Evolutionary conservation across 2,888 invertebrate genomes (phyloP), one percentile per base, ranked within the genome.

Genomic region (Caenorhabditis virilis): DNA sequence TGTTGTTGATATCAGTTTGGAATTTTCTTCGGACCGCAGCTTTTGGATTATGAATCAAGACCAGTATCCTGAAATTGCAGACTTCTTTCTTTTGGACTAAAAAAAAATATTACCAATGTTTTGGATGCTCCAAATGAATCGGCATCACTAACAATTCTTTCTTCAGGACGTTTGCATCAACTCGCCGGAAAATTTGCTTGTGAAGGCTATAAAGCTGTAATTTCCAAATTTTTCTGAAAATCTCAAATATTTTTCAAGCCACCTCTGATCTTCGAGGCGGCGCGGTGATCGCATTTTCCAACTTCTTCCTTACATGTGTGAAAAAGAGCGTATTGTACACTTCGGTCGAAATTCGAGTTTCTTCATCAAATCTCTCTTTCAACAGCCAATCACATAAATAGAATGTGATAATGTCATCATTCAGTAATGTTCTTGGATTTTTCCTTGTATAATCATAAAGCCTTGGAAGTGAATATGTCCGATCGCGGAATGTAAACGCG

Each of bases 101-200:
- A n/a, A n/a, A n/a, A n/a, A n/a, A n/a, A n/a, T n/a, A n/a, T n/a
- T n/a, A n/a, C 58, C 59, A 60, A 27, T 60, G 60, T 23, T 60
- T 60, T 5, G 49, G 49, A 20, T 43, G 26, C 11, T 36, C 35
- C 0, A 54, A 15, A 33, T 54, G 50, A 20, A 54, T 26, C 11
- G 60, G 60, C 6, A 53, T 18, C 4, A 60, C 33, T 7, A 60
- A 25, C 6, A 54, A n/a, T 7, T 60, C 49, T 23, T 60, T 60
- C 11, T 30, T 1, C 3, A 59, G 36, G 22, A 49, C 2, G 3
- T 1, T 5, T 9, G 13, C 30, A 22, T 39, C 39, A 18, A 20
- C n/a, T 39, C n/a, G 39, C 13, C 15, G 36, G 22, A 42, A 43
- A 16, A 38, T 23, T 22, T 43, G 30, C 9, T 9, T 11, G 42